phyloP scores from a whole-genome alignment of 2,797 vertebrate species.

The Enteromius fasciolatus region DNA sequence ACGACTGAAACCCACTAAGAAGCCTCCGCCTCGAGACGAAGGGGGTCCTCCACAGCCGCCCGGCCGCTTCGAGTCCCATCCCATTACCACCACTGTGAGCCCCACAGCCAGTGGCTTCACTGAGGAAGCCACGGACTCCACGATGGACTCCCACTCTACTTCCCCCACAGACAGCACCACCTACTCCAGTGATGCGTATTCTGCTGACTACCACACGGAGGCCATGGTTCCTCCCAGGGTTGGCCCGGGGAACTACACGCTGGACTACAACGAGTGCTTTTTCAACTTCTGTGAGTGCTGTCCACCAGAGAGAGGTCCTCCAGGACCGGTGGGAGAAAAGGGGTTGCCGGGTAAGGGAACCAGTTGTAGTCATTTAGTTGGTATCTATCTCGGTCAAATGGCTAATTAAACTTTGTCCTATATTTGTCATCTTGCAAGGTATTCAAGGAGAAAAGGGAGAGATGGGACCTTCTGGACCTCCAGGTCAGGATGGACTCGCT shows the following conservation, averaged over 20 bases:
- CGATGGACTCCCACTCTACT: slow-evolving; percentile 69
- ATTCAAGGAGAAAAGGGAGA: slow-evolving; percentile 83
- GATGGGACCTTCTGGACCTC: slow-evolving; percentile 76
- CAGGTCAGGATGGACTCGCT: slow-evolving; percentile 74
- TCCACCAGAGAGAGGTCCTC: slow-evolving; percentile 75
- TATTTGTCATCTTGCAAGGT: slow-evolving; percentile 71
- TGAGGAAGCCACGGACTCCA: slow-evolving; percentile 74
- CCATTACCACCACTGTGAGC: slow-evolving; percentile 66
- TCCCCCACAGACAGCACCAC: slow-evolving; percentile 76
- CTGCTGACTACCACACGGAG: slow-evolving; percentile 72
- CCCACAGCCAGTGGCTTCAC: slow-evolving; percentile 61
- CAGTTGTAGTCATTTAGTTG: background rate
- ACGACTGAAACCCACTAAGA: slow-evolving; percentile 82
- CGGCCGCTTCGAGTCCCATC: slow-evolving; percentile 53
- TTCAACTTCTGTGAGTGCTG: slow-evolving; percentile 95
- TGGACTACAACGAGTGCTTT: slow-evolving; percentile 87
- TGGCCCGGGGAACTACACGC: slow-evolving; percentile 79
- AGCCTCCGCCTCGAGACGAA: slow-evolving; percentile 66
- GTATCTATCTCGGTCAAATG: background rate
- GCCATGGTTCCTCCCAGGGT: slow-evolving; percentile 66
- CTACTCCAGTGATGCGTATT: slow-evolving; percentile 70
- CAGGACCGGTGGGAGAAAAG: slow-evolving; percentile 75
- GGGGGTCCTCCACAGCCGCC: slow-evolving; percentile 52
- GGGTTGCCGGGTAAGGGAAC: slow-evolving; percentile 67
- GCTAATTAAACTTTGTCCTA: background rate